Evolutionary conservation across 1,140 invertebrate species (phyloP).

Genomic region (Sminthurides bifidus): DNA sequence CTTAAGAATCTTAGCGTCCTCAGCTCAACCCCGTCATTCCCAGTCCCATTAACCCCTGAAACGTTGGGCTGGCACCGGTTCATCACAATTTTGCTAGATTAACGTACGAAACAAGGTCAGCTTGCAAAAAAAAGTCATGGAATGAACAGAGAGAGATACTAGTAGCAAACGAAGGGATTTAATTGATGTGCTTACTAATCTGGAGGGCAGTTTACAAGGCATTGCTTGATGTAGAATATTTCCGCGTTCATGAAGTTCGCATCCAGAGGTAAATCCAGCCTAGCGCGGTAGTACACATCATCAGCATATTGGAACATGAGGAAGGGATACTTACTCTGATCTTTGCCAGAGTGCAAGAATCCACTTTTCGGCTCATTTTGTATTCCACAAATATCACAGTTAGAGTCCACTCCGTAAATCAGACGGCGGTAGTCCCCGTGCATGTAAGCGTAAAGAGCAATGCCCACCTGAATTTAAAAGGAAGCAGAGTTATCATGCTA

Average conservation of each 20-base stretch:
- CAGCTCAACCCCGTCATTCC: not conserved
- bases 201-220: conserved; percentile 4
- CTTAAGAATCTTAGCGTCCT: not conserved
- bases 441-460: conserved; percentile 41
- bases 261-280: conserved; percentile 25
- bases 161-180: not conserved
- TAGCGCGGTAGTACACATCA: conserved; percentile 20
- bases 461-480: conserved; percentile 38
- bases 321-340: conserved; percentile 42
- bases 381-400: conserved; percentile 53
- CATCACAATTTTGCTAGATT: conserved; percentile 8
- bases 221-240: conserved; percentile 18
- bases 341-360: conserved; percentile 32
- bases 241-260: conserved; percentile 14
- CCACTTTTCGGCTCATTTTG: conserved; percentile 37
- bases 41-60: not conserved
- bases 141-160: not conserved
- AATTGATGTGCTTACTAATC: conserved; percentile 12
- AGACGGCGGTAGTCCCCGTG: conserved; percentile 48
- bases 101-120: not conserved
- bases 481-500: no score
- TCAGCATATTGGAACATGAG: conserved; percentile 19
- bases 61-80: conserved; percentile 12
- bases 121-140: not conserved
- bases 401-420: conserved; percentile 50